A percentile compares a stretch with the other conserved stretches of the same genome.
Conservation (phyloP, 2,797 vertebrate species). For the Pangasius mekongensis region DNA sequence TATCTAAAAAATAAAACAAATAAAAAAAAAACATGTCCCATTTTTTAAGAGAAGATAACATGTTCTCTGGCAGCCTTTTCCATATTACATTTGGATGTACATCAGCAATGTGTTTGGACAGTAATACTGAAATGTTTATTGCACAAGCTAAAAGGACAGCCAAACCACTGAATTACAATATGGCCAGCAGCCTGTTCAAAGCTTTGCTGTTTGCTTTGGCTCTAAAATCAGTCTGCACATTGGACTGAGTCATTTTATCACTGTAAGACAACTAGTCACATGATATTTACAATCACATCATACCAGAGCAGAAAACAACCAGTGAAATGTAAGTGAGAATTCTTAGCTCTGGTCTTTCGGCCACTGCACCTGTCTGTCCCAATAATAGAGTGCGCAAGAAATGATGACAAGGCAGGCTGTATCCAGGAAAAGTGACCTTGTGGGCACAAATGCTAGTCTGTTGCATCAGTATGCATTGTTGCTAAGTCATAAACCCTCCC, state of each 20-base stretch:
- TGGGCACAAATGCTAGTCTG: not conserved
- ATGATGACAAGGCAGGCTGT: not conserved
- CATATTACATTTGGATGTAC: conserved; percentile 62
- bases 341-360: not conserved
- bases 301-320: not conserved
- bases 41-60: conserved; percentile 37
- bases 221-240: conserved; percentile 10
- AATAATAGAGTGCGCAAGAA: not conserved
- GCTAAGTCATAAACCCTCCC: not conserved
- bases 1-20: not conserved
- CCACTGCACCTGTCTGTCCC: conserved; percentile 19
- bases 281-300: conserved; percentile 4
- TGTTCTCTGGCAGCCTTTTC: conserved; percentile 50
- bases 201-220: conserved; percentile 27
- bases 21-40: not conserved
- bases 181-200: conserved; percentile 45
- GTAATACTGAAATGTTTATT: conserved; percentile 51
- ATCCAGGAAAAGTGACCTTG: conserved; percentile 25
- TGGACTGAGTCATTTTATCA: conserved; percentile 26
- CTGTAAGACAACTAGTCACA: not conserved
- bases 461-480: conserved; percentile 5
- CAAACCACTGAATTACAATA: conserved; percentile 31
- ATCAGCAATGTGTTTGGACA: conserved; percentile 56
- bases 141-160: conserved; percentile 44
- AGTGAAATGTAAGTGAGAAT: not conserved